Evolutionary conservation across 53 echinoderm and acorn worm species (phyloP).

Genomic region (Mesocentrotus franciscanus): DNA sequence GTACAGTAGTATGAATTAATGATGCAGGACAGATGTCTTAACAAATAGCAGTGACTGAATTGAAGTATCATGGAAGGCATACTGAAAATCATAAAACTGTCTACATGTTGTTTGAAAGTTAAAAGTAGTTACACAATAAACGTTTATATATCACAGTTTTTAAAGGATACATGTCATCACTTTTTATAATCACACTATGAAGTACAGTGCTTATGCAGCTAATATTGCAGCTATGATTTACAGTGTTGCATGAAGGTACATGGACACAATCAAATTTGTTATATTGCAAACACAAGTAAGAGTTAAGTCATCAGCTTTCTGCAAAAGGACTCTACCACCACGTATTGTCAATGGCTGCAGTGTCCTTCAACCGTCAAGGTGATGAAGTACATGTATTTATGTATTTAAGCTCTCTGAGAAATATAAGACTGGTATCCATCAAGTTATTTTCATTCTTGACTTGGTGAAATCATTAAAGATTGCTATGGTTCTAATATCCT

Average conservation of each 20-base stretch:
- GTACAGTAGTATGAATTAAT: too few species aligned
- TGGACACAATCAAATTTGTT: background rate
- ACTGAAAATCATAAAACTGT: too few species aligned
- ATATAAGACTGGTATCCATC: background rate
- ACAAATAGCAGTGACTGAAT: background rate
- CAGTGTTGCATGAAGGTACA: background rate
- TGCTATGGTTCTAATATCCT: background rate
- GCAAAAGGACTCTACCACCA: too few species aligned
- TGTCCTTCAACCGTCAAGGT: too few species aligned
- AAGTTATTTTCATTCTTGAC: background rate
- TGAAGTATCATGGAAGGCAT: too few species aligned
- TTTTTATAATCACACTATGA: background rate
- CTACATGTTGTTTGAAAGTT: background rate
- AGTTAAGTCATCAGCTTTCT: too few species aligned
- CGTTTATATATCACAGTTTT: background rate
- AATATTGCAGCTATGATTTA: background rate
- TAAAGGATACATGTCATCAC: background rate
- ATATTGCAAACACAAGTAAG: background rate
- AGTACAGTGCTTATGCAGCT: too few species aligned
- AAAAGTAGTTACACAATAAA: background rate
- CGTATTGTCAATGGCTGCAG: too few species aligned
- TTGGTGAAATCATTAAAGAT: background rate
- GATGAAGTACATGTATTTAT: too few species aligned
- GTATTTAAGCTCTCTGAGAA: background rate
- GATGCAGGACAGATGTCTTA: too few species aligned